Base-by-base conservation (phyloP, 2,797 vertebrate genomes). In the Tiaroga cobitis region DNA sequence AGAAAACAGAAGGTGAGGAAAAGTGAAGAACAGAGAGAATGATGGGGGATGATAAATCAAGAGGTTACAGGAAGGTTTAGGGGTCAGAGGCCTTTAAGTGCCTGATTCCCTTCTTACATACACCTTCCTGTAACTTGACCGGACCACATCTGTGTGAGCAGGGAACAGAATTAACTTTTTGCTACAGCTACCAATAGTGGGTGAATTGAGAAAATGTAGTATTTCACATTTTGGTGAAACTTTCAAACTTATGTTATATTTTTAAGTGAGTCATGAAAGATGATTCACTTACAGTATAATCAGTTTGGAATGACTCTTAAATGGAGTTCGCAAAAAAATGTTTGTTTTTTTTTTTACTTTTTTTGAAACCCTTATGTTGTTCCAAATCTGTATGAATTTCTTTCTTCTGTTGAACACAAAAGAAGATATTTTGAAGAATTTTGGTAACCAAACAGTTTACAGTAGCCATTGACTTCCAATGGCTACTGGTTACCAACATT, bases 1-100 rank as follows among this genome's bases (percentile, higher is more conserved):
- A n/a, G 49, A 73, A 83, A 32, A 74, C 61, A 74, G 21, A 67
- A 63, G 68, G 56, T 34, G 46, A 81, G 26, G 15, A 81, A 83
- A 37, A 59, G n/a, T 34, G 26, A 41, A 54, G 26, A 8, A 43
- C 67, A 81, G 49, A 85, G 26, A 69, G 49, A 51, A 65, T 63
- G 11, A 85, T 65, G 56, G 15, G 54, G 18, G 43, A 32, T 56
- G 43, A 69, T 63, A 29, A 29, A 80, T 43, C 16, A 41, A 73
- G 11, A 61, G 7, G 18, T 15, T 29, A 15, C 2, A 43, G 34
- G 18, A 68, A 69, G 49, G 46, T 69, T 69, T 26, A 80, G 21
- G 41, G 61, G 29, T 51, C n/a, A 6, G 29, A 29, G n/a, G 15
- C 7, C 70, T 46, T 73, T 73, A 49, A 73, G 5, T 11, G 3